Conservation (phyloP, 2,888 invertebrate genomes). For the Conistra vaccinii region DNA sequence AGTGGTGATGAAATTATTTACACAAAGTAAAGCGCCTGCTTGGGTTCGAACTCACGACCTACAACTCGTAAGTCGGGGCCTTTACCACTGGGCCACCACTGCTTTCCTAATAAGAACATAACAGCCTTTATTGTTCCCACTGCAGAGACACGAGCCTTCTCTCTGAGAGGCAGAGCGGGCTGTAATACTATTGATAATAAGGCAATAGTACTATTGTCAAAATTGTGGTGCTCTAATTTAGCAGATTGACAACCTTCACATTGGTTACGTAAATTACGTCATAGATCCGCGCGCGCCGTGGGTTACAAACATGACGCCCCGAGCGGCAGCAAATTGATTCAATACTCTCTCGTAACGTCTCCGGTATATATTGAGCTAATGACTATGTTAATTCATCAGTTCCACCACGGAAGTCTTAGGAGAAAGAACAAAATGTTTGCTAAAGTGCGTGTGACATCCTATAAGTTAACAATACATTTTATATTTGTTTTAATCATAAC, state of each 20-base stretch:
- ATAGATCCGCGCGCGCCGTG: slow-evolving; percentile 79
- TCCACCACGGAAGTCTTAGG: slow-evolving; percentile 86
- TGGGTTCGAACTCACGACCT: no score
- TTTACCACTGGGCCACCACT: no score
- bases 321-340: slow-evolving; percentile 86
- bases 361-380: slow-evolving; percentile 90
- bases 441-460: slow-evolving; percentile 79
- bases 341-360: slow-evolving; percentile 90
- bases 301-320: slow-evolving; percentile 86
- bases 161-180: not conserved
- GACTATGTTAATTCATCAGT: slow-evolving; percentile 89
- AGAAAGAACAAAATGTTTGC: slow-evolving; percentile 88
- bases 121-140: not conserved
- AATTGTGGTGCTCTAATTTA: slow-evolving; percentile 74
- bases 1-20: no score
- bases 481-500: slow-evolving; percentile 29
- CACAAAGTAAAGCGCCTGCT: no score
- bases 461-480: slow-evolving; percentile 46
- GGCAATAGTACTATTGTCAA: slow-evolving; percentile 65
- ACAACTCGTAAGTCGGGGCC: no score
- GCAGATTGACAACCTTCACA: slow-evolving; percentile 85
- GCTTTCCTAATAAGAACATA: not conserved
- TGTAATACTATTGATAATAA: slow-evolving; percentile 60
- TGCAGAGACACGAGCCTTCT: not conserved
- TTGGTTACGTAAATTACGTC: slow-evolving; percentile 90